Percentiles rank a stretch among this genome's conserved stretches.
Conservation (phyloP, 2,113 vertebrate genomes). For the Promerops cafer region DNA sequence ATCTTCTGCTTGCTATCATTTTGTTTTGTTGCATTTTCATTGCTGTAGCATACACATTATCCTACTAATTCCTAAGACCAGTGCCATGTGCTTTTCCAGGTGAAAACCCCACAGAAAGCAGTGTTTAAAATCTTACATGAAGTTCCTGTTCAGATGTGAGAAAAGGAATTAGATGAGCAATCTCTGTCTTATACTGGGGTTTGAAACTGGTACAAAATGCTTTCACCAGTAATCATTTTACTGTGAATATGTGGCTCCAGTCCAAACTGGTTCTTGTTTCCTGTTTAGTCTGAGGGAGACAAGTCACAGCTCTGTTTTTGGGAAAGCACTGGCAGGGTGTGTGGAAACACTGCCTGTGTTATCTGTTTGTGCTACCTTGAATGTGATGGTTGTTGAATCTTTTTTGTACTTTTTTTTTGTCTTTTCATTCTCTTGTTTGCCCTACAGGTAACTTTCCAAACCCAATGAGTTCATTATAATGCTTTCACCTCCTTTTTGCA, state of each 20-base stretch:
- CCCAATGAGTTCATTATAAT: background rate
- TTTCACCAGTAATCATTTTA: background rate
- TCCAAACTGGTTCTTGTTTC: background rate
- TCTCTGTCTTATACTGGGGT: background rate
- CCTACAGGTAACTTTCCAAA: background rate
- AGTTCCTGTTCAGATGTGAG: background rate
- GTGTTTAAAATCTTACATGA: background rate
- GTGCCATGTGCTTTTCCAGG: background rate
- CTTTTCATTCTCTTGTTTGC: background rate
- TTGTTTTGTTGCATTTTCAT: background rate
- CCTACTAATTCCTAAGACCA: background rate
- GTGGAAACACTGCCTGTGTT: background rate
- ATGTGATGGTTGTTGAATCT: background rate
- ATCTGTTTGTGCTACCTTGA: background rate
- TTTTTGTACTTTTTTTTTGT: background rate
- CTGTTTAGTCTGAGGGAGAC: background rate
- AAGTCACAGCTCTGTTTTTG: background rate
- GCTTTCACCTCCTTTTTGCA: background rate
- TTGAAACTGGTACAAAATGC: background rate
- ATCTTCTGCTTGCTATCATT: background rate
- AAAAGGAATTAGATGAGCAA: background rate
- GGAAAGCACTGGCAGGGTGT: background rate
- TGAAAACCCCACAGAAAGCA: background rate
- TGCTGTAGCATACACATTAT: fast-evolving
- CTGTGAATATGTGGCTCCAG: background rate